Evolutionary conservation across 2,888 invertebrate genomes (phyloP).

Genomic region (Tetragonisca angustula): DNA sequence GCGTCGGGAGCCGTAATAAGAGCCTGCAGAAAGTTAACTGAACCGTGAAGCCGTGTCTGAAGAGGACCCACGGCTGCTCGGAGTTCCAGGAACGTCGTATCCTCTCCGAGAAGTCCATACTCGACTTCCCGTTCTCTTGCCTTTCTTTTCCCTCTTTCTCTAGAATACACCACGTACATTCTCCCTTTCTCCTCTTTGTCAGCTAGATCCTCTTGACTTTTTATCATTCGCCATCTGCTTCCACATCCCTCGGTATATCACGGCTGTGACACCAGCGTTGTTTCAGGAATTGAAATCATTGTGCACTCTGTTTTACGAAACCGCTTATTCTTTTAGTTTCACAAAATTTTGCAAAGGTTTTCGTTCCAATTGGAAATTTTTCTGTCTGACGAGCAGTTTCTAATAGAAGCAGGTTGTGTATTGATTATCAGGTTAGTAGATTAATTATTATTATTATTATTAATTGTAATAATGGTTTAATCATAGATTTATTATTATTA

Average conservation of each 20-base stretch:
- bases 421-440: too few species aligned
- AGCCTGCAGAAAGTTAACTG: slow-evolving; percentile 79
- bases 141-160: slow-evolving; percentile 51
- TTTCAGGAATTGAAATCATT: too few species aligned
- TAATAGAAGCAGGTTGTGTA: too few species aligned
- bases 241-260: neutral
- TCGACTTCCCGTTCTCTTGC: slow-evolving; percentile 46
- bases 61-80: slow-evolving; percentile 61
- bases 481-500: neutral
- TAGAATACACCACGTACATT: slow-evolving; percentile 6
- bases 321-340: too few species aligned
- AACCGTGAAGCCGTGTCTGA: slow-evolving; percentile 74
- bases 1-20: slow-evolving; percentile 74
- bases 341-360: too few species aligned
- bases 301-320: too few species aligned
- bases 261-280: too few species aligned
- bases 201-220: neutral
- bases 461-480: neutral
- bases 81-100: slow-evolving; percentile 74
- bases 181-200: neutral
- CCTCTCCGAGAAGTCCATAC: slow-evolving; percentile 69
- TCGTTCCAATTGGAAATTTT: too few species aligned
- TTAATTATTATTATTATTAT: too few species aligned
- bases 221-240: slow-evolving; percentile 17
- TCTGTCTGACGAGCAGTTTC: too few species aligned